Evolutionary conservation across 2,113 vertebrate species (phyloP).

Genomic region (Rhagologus leucostigma): DNA sequence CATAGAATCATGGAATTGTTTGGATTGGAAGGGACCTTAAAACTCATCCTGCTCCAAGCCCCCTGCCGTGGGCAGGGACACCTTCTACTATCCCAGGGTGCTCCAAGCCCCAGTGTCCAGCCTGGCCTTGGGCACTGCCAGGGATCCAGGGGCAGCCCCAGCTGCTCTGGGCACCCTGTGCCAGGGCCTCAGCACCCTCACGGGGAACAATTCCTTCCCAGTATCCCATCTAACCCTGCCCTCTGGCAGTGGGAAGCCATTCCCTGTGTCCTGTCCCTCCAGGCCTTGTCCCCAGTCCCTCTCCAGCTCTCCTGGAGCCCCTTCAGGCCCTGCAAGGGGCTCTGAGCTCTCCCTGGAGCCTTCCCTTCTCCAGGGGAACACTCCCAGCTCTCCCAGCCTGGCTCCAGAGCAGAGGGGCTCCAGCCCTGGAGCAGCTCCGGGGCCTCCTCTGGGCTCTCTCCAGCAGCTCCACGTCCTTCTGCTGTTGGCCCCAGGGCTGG

Average conservation of each 20-base stretch:
- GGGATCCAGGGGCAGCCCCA: neutral
- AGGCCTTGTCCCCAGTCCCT: neutral
- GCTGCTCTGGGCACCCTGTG: neutral
- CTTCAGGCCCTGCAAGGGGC: accelerated
- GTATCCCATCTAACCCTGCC: accelerated
- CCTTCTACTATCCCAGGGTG: accelerated
- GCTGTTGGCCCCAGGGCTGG: neutral
- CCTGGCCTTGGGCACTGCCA: neutral
- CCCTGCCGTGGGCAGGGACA: neutral
- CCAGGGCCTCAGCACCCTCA: accelerated
- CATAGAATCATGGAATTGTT: too few species aligned
- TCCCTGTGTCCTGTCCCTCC: neutral
- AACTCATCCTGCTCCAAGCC: too few species aligned
- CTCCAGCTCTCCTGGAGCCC: neutral
- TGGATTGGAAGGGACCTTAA: neutral
- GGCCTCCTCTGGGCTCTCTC: neutral
- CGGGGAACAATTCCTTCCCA: neutral
- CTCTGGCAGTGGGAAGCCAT: neutral
- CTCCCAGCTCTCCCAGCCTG: neutral
- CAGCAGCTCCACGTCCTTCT: neutral
- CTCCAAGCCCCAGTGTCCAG: accelerated
- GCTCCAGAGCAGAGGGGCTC: neutral
- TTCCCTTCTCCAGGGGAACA: neutral
- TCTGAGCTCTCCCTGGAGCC: accelerated
- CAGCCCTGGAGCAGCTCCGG: too few species aligned